These are phyloP conservation scores for Brachionus rotundiformis DNA, from an alignment of 1,140 invertebrate species.

Conservation along the genomic window DNA sequence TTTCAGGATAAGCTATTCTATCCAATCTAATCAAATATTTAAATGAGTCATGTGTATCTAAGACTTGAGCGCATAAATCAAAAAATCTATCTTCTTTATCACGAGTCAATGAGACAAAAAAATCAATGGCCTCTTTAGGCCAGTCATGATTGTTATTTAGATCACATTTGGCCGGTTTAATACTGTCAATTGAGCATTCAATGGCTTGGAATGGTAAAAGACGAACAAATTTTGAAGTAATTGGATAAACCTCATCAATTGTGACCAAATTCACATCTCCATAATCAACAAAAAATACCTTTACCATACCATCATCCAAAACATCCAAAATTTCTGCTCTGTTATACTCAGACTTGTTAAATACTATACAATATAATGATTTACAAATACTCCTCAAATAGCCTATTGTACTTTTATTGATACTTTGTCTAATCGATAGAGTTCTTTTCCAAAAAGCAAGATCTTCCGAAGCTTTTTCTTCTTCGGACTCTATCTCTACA, in stretches of 20 bases:
- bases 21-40: not conserved
- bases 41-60: not conserved
- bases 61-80: not conserved
- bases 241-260: conserved; percentile 13
- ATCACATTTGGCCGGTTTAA: not conserved
- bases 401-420: not conserved
- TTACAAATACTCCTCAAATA: conserved; percentile 17
- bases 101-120: not conserved
- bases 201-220: conserved; percentile 42
- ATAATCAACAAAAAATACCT: conserved; percentile 48
- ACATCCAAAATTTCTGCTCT: conserved; percentile 37
- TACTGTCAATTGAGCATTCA: conserved; percentile 29
- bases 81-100: not conserved
- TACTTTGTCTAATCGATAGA: not conserved
- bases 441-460: conserved; percentile 7
- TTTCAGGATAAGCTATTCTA: conserved; percentile 7
- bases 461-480: not conserved
- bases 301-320: not conserved
- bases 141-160: not conserved
- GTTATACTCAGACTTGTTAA: not conserved
- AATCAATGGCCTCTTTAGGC: not conserved
- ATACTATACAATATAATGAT: conserved; percentile 22
- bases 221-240: conserved; percentile 5
- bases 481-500: not conserved
- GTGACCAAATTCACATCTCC: not conserved